phyloP scores from a whole-genome alignment of 2,113 vertebrate genomes.

The Delphinus delphis region DNA sequence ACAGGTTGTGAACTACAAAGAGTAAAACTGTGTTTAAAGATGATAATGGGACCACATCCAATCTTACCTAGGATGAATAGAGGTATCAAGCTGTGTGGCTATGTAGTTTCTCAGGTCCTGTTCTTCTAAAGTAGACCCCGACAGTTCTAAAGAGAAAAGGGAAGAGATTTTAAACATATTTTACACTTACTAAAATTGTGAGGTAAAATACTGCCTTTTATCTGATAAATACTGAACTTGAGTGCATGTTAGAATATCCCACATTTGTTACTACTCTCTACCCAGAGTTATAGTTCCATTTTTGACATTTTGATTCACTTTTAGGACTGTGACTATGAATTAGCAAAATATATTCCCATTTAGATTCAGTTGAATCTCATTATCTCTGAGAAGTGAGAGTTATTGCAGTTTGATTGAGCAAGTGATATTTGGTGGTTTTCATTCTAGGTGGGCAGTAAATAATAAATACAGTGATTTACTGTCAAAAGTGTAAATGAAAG shows the following conservation, averaged over 20 bases:
- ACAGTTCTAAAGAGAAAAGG: neutral
- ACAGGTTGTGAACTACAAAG: neutral
- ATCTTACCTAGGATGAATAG: neutral
- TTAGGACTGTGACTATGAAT: neutral
- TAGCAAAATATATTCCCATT: neutral
- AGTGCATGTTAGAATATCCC: neutral
- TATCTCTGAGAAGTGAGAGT: constrained; percentile 5
- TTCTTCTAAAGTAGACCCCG: neutral
- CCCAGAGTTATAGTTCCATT: neutral
- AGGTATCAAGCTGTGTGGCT: neutral
- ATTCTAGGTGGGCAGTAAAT: neutral
- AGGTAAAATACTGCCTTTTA: neutral
- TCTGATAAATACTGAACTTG: neutral
- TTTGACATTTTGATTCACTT: neutral
- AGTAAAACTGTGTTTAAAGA: neutral
- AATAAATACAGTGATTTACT: neutral
- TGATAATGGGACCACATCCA: neutral
- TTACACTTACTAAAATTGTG: neutral
- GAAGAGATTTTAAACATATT: neutral
- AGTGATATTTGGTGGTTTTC: neutral
- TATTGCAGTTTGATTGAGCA: neutral
- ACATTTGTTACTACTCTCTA: neutral
- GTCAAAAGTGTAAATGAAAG: neutral
- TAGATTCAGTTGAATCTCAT: neutral
- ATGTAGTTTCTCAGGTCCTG: neutral